A percentile compares a stretch with the other conserved stretches of the same genome.
Evolutionary conservation across 2,113 vertebrate species (phyloP).

Genomic region (Equus quagga): DNA sequence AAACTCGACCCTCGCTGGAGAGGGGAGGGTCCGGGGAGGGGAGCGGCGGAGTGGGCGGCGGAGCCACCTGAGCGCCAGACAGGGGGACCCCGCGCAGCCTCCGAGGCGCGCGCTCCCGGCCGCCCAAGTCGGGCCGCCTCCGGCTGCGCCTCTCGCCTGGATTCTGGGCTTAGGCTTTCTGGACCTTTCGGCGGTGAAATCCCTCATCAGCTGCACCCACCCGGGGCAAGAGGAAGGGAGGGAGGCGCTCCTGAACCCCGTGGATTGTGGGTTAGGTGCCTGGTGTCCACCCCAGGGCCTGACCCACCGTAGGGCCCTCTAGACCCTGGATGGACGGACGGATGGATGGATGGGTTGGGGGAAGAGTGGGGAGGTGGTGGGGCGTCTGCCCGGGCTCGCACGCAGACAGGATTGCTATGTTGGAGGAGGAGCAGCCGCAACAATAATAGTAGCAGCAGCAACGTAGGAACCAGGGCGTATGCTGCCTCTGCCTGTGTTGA

Average conservation of each 20-base stretch:
- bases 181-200: conserved; percentile 4
- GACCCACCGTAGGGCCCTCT: neutral
- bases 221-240: neutral
- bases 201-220: conserved; percentile 13
- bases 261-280: neutral
- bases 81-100: conserved; percentile 36
- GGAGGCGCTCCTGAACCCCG: neutral
- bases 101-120: conserved; percentile 61
- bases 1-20: conserved; percentile 59
- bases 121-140: neutral
- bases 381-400: neutral
- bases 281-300: neutral
- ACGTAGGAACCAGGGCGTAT: neutral
- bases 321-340: neutral
- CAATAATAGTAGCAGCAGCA: neutral
- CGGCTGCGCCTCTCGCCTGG: neutral
- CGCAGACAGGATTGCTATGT: neutral
- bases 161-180: neutral
- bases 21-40: conserved; percentile 31
- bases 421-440: neutral
- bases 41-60: conserved; percentile 27
- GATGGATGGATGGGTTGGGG: neutral
- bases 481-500: neutral
- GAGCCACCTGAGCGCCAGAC: conserved; percentile 70
- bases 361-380: neutral